These are phyloP conservation scores for Miltochrista miniata DNA, from an alignment of 2,888 invertebrate species.

Conservation along the genomic window DNA sequence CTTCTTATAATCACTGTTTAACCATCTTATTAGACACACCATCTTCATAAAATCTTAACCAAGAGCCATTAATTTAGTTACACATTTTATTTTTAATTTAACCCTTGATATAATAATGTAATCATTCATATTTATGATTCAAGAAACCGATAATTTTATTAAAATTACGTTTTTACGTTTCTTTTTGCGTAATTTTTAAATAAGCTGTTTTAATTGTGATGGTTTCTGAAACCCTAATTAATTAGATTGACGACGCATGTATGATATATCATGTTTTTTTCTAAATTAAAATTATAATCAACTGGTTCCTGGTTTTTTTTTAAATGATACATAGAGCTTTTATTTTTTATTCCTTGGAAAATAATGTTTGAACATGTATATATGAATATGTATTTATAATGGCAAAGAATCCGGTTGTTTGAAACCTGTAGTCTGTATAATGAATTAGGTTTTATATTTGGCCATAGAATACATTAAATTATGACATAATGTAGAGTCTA, in stretches of 20 bases:
- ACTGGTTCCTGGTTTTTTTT: not conserved
- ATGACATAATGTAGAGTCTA: no score
- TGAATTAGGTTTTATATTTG: no score
- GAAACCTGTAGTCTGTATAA: no score
- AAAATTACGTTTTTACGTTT: not conserved
- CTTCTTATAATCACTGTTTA: slow-evolving; percentile 15
- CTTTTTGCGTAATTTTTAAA: not conserved
- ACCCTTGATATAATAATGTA: not conserved
- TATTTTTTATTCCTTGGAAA: not conserved
- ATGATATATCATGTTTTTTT: not conserved
- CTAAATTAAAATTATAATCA: not conserved
- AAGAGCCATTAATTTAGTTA: slow-evolving; percentile 11
- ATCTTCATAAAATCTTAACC: slow-evolving; percentile 22
- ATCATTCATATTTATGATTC: not conserved
- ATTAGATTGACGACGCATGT: not conserved
- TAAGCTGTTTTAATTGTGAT: not conserved
- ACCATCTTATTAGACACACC: slow-evolving; percentile 18
- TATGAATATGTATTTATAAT: slow-evolving; percentile 9
- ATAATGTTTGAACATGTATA: not conserved
- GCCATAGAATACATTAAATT: no score
- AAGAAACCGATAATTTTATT: not conserved
- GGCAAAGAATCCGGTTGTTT: no score
- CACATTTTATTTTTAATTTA: not conserved
- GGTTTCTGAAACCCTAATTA: not conserved
- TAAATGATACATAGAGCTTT: not conserved